Conservation (phyloP, 2,888 invertebrate genomes). For the Apomyelois bistriatella region DNA sequence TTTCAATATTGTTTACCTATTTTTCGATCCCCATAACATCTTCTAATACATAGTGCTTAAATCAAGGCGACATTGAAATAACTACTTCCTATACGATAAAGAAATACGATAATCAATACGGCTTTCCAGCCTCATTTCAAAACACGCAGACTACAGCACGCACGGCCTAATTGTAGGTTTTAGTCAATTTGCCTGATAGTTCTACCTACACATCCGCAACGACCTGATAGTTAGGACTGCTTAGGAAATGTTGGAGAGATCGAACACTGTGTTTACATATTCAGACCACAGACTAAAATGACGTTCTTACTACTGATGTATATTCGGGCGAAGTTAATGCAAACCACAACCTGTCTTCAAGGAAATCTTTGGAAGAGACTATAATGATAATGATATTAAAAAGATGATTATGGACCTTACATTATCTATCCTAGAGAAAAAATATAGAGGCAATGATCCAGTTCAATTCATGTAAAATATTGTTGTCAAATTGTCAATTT, state of each 20-base stretch:
- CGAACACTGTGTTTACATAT: background rate
- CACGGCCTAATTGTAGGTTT: conserved; percentile 1
- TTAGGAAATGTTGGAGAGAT: background rate
- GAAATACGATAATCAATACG: conserved; percentile 14
- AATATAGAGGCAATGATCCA: too few species aligned
- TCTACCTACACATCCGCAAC: conserved; percentile 18
- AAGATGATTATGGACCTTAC: too few species aligned
- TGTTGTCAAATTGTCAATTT: too few species aligned
- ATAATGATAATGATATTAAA: too few species aligned
- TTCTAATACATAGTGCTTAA: too few species aligned
- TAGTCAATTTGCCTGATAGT: background rate
- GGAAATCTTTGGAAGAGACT: too few species aligned
- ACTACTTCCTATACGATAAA: conserved; percentile 10
- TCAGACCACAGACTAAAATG: background rate
- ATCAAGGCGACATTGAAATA: background rate
- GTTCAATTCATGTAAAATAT: too few species aligned
- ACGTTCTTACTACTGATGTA: background rate
- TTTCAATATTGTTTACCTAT: too few species aligned
- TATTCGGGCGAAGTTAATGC: too few species aligned
- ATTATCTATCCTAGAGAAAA: too few species aligned
- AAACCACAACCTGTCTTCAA: too few species aligned
- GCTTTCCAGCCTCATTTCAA: conserved; percentile 1
- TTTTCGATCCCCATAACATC: too few species aligned
- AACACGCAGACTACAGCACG: background rate
- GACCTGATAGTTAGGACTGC: conserved; percentile 20